Evolutionary conservation across 2,888 invertebrate genomes (phyloP), one percentile per base, ranked within the genome.

Genomic region (Meghimatium bilineatum): DNA sequence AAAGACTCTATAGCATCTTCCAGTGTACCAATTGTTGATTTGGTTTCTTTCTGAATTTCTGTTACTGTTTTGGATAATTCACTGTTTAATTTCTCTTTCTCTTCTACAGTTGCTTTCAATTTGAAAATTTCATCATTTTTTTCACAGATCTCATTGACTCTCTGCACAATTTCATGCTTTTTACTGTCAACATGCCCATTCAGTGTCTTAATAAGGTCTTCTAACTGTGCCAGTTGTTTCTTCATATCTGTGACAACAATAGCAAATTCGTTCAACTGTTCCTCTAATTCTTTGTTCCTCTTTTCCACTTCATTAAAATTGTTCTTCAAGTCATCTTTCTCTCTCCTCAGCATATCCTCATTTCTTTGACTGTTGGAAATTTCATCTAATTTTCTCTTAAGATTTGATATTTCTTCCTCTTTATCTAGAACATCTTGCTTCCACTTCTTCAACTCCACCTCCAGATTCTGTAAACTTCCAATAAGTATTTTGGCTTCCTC

Each of bases 1-100:
- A 90, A 74, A 2, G 89, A 87, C 81, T 91, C 90, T 85, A 91
- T 88, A 26, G 86, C 86, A 85, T 89, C 90, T 84, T 90, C 88
- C 23, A 89, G 87, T n/a, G 87, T 89, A 10, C 89, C 90, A 34
- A 89, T 72, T 49, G 87, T 88, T 26, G 60, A 60, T 56, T 44
- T 72, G 26, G 32, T n/a, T 72, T 83, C 78, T 34, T 77, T 77
- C 34, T 60, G 36, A 1, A 74, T 60, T n/a, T 81, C 66, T n/a
- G 78, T 63, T 6, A 82, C 67, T 74, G 49, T 67, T 74, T 26
- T 60, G 52, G 52, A 77, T 29, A 38, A 72, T 32, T 72, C 72
- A 75, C 20, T 52, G n/a, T 29, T 81, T 32, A 71, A n/a, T 75
- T 38, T 63, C 32, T 66, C 75, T 76, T 67, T 80, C 60, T 84